Evolutionary conservation across 2,113 vertebrate genomes (phyloP), one percentile per base, ranked within the genome.

Genomic region (Campylomormyrus tamandua): DNA sequence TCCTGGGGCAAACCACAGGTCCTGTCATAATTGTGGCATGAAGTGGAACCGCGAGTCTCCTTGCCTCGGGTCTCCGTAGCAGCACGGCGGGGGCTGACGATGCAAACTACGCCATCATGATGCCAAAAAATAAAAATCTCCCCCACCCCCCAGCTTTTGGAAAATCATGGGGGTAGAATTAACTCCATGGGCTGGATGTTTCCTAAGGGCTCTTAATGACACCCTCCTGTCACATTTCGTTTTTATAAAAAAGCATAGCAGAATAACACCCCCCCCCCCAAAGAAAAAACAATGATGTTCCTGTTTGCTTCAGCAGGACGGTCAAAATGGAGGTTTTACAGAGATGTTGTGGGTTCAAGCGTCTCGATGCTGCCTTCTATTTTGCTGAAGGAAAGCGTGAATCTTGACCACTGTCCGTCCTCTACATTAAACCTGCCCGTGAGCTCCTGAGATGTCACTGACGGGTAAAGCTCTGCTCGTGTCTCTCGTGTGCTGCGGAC

Each of bases 1-100:
- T 86, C 42, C 15, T 8, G 58, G n/a, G 62, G 62, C 66, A 35
- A 66, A 35, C 66, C 45, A 15, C 88, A 49, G 46, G 66, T 62
- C 21, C 39, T 88, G 56, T 88, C 87, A 42, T 88, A 88, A 88
- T 88, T 45, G 87, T 21, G 52, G 87, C 87, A 87, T 11, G 19
- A 24, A 53, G 50, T 15, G 87, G 53, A 39, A 42, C 27, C 19
- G 19, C 58, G 21, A 49, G 53, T 45, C 35, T 62, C 53, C 56
- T 62, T 62, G 52, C 35, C 74, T 80, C 21, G 0, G 53, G 53
- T 88, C 53, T 56, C 15, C 8, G 50, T 5, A 58, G 24, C 15
- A 19, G 13, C 17, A 2, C 46, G 52, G 42, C 39, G 62, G 2
- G 56, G 56, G 87, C 56, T n/a, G 87, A 66, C n/a, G 46, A 88